These are phyloP conservation scores for Napeogenes inachia DNA, from an alignment of 2,888 invertebrate species.

Conservation along the genomic window DNA sequence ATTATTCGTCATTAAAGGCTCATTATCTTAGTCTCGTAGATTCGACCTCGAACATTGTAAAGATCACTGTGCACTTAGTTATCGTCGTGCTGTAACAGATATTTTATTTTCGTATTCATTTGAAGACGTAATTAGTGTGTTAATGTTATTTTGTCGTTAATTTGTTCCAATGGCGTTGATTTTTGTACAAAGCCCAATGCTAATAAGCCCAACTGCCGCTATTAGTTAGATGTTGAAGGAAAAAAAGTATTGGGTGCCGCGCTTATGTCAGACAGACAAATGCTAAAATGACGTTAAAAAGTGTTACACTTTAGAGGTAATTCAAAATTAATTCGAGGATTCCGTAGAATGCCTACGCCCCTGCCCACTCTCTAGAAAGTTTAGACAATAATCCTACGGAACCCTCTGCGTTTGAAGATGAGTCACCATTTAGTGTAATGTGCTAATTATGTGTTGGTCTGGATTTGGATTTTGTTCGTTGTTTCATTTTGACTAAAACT, in stretches of 20 bases:
- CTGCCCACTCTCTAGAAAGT: constrained; percentile 29
- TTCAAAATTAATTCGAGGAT: constrained; percentile 49
- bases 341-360: constrained; percentile 58
- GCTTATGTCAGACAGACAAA: constrained; percentile 34
- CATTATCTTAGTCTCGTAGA: constrained; percentile 45
- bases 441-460: constrained; percentile 76
- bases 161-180: constrained; percentile 56
- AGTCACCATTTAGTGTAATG: constrained; percentile 73
- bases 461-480: constrained; percentile 76
- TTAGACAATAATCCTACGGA: constrained; percentile 50
- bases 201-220: constrained; percentile 44
- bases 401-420: constrained; percentile 53
- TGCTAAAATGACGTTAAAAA: constrained; percentile 25
- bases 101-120: constrained; percentile 71
- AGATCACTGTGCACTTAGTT: constrained; percentile 76
- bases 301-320: constrained; percentile 34
- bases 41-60: constrained; percentile 60
- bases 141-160: constrained; percentile 70
- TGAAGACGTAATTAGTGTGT: constrained; percentile 75
- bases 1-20: constrained; percentile 38
- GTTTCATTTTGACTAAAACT: constrained; percentile 74
- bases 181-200: constrained; percentile 63
- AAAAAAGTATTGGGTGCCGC: constrained; percentile 47
- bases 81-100: constrained; percentile 74
- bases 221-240: constrained; percentile 31